Evolutionary conservation across 2,113 vertebrate genomes (phyloP).

Genomic region (Theropithecus gelada): DNA sequence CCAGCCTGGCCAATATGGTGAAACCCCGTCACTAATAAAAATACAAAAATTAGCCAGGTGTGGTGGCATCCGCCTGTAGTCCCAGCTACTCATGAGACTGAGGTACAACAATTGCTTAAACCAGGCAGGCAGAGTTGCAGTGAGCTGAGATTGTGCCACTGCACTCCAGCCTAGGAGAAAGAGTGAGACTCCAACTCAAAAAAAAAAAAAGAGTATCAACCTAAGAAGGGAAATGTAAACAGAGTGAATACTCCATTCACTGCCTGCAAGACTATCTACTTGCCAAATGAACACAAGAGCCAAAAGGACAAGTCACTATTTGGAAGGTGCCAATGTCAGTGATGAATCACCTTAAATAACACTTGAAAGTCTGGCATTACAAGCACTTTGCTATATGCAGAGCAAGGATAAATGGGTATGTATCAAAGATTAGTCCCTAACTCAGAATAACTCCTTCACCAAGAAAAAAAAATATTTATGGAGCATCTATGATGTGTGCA

Average conservation of each 20-base stretch:
- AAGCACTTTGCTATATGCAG: neutral
- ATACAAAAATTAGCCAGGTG: no score
- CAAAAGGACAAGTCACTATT: neutral
- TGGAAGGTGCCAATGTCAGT: neutral
- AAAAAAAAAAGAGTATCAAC: neutral
- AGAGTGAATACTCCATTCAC: neutral
- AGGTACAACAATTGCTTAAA: no score
- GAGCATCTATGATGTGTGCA: neutral
- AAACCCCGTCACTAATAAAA: no score
- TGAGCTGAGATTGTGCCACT: no score
- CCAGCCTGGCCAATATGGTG: no score
- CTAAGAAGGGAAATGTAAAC: conserved; percentile 34
- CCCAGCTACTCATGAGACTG: no score
- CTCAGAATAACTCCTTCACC: neutral
- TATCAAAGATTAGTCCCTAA: conserved; percentile 18
- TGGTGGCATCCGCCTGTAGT: no score
- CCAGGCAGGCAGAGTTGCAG: no score
- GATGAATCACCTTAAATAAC: neutral
- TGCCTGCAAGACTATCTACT: neutral
- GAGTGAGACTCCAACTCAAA: no score
- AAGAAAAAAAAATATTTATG: neutral
- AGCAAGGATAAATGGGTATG: conserved; percentile 5
- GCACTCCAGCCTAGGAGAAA: no score
- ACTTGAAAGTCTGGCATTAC: neutral
- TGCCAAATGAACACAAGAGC: conserved; percentile 23